Conservation (phyloP, 2,797 vertebrate genomes). For the Pangasius djambal region DNA sequence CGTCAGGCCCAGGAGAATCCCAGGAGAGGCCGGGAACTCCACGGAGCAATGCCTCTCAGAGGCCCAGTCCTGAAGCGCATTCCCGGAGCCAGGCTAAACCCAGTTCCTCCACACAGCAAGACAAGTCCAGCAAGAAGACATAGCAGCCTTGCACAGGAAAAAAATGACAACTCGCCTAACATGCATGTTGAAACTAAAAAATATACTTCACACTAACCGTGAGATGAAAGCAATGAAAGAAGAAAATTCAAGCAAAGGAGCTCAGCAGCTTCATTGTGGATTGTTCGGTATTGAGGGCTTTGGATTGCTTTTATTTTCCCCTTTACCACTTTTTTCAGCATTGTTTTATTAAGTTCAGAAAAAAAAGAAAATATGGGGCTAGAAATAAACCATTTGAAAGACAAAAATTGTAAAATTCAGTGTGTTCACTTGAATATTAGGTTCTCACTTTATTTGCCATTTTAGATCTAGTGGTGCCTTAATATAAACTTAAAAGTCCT, state of each 20-base stretch:
- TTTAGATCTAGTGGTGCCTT: conserved; percentile 64
- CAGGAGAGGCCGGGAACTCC: conserved; percentile 60
- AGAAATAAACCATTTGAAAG: conserved; percentile 56
- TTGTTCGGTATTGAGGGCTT: conserved; percentile 56
- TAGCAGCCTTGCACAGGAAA: conserved; percentile 73
- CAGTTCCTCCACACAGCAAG: conserved; percentile 64
- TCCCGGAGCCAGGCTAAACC: conserved; percentile 49
- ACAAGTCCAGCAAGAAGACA: conserved; percentile 83
- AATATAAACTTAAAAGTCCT: conserved; percentile 45
- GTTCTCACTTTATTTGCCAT: conserved; percentile 40
- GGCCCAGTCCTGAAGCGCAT: conserved; percentile 66
- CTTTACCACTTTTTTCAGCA: conserved; percentile 28
- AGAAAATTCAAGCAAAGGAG: conserved; percentile 27
- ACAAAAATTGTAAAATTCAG: conserved; percentile 62
- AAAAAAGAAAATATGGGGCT: conserved; percentile 49
- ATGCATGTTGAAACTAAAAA: conserved; percentile 33
- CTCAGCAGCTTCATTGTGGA: conserved; percentile 36
- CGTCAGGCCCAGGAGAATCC: conserved; percentile 44
- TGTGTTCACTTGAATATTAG: conserved; percentile 32
- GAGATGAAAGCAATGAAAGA: conserved; percentile 6
- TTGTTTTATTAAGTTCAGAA: conserved; percentile 37
- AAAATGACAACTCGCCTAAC: neutral
- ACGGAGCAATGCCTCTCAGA: conserved; percentile 53
- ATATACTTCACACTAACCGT: conserved; percentile 67
- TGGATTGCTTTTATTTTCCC: conserved; percentile 45